Conservation (phyloP, 2,113 vertebrate genomes). For the Coracopsis vasa region DNA sequence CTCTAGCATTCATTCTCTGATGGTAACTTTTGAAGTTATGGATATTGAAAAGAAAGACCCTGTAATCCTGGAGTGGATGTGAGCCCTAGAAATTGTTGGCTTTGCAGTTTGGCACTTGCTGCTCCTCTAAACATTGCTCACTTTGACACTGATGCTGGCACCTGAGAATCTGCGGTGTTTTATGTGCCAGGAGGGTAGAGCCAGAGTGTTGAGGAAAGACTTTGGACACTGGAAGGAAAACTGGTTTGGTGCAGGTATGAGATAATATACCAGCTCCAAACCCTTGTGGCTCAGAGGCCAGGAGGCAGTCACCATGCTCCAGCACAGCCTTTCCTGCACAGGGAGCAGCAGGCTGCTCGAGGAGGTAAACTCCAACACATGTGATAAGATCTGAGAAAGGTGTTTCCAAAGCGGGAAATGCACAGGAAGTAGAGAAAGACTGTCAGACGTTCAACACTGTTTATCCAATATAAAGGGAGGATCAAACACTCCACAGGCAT, state of each 20-base stretch:
- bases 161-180: fast-evolving
- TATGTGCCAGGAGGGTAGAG: not conserved
- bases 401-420: not conserved
- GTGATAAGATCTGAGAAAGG: not conserved
- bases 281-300: not conserved
- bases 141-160: not conserved
- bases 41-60: not conserved
- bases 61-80: not conserved
- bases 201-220: not conserved
- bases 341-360: not conserved
- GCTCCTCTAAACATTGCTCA: not conserved
- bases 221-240: not conserved
- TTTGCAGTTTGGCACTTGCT: not conserved
- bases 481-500: not conserved
- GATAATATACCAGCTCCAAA: not conserved
- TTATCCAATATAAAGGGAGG: not conserved
- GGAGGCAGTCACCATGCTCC: not conserved
- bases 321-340: not conserved
- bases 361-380: not conserved
- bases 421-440: not conserved
- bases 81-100: not conserved
- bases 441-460: not conserved
- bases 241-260: not conserved
- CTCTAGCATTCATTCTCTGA: not conserved
- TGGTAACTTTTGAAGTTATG: not conserved